Evolutionary conservation across 2,797 vertebrate genomes (phyloP).

Genomic region (Silurus lanzhouensis): DNA sequence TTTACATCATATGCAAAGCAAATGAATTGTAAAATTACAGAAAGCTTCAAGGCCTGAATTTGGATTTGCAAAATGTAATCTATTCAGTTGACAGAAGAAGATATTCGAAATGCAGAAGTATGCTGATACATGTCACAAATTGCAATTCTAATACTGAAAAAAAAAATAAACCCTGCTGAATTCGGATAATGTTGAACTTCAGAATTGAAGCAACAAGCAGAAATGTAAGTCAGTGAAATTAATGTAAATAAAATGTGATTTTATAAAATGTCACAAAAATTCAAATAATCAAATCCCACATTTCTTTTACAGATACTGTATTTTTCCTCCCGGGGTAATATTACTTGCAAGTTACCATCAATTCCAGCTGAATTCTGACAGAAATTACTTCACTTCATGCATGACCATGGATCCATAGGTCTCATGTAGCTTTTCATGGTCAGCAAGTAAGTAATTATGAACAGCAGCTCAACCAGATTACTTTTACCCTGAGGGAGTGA

Average conservation of each 20-base stretch:
- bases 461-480: background rate
- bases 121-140: slow-evolving; percentile 50
- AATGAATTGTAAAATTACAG: slow-evolving; percentile 57
- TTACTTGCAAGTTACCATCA: too few relatives aligned
- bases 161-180: background rate
- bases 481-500: background rate
- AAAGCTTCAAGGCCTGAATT: slow-evolving; percentile 54
- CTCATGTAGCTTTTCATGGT: background rate
- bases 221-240: background rate
- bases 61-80: slow-evolving; percentile 59
- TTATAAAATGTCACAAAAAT: background rate
- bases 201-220: background rate
- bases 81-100: slow-evolving; percentile 64
- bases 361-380: slow-evolving; percentile 23
- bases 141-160: background rate
- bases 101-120: slow-evolving; percentile 41
- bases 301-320: background rate
- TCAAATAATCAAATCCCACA: background rate
- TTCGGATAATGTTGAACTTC: background rate
- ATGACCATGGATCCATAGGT: background rate
- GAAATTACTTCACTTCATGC: background rate
- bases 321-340: background rate
- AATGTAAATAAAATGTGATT: too few relatives aligned
- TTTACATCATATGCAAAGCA: slow-evolving; percentile 56
- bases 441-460: background rate